Base-by-base conservation (phyloP, 2,888 invertebrate genomes). In the Pyrrhosoma nymphula region DNA sequence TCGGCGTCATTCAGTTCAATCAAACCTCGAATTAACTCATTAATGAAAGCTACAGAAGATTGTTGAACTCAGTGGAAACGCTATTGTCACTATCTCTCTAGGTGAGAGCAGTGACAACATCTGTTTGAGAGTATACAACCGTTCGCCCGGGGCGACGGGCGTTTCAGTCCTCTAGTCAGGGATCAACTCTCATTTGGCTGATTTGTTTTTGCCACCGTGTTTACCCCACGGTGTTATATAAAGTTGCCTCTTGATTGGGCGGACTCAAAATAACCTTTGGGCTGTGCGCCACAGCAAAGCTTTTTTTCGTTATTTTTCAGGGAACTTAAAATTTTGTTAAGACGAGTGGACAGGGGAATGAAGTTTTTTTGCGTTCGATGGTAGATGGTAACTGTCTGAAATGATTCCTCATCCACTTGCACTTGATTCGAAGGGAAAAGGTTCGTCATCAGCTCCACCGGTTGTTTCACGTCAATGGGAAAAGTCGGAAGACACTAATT, bases 381-480 rank as follows among this genome's bases (percentile, higher is more conserved):
- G 82, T 35, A 35, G 35, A 82, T 82, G 35, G 35, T 10, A 26
- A 30, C 82, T 82, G 82, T 82, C 82, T 35, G 18, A 30, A 35
- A 82, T 82, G 18, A 82, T 82, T 35, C 35, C 82, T 0, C 82
- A 82, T 35, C 35, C 82, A 35, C 82, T 35, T 35, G 35, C 82
- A 1, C 35, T 35, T 82, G 35, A 82, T 82, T 82, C 35, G 35
- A 82, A 82, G 82, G 35, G 82, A 30, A 82, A 82, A 82, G 26
- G n/a, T n/a, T 69, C n/a, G 69, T 69, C 69, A 69, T 69, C 69
- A 69, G 69, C 69, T 26, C 20, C 82, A 18, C 82, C 35, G 18
- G 82, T 23, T 35, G 82, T 30, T 82, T 82, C 82, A 82, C 82
- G 82, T 35, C 82, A 82, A 35, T 82, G 82, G 82, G 82, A 82